A percentile compares a stretch with the other conserved stretches of the same genome.
phyloP scores from a whole-genome alignment of 2,797 vertebrate genomes.

The Gymnothorax reevesii region DNA sequence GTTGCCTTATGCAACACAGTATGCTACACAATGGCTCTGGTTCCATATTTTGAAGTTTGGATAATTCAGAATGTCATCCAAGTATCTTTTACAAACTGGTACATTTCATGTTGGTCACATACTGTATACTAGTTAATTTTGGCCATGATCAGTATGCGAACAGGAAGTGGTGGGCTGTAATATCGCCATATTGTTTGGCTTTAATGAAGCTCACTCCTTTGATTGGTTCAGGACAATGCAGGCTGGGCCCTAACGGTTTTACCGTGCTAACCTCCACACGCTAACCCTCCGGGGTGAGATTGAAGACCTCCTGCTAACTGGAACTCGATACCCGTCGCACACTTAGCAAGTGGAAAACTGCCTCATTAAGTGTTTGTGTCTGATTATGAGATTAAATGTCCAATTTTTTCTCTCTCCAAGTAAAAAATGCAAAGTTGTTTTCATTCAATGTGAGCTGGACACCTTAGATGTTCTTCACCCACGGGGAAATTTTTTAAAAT shows the following conservation, averaged over 20 bases:
- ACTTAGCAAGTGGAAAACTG: conserved; percentile 41
- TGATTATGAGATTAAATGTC: too few species aligned
- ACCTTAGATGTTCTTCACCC: too few species aligned
- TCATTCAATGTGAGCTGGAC: too few species aligned
- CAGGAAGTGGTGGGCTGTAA: too few species aligned
- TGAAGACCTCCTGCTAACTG: neutral
- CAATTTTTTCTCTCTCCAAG: too few species aligned
- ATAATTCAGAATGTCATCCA: neutral
- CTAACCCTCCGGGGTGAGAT: neutral
- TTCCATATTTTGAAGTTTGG: neutral
- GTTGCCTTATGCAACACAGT: neutral
- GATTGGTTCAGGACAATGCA: neutral
- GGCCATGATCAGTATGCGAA: too few species aligned
- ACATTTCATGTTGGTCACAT: neutral
- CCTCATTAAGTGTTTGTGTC: too few species aligned
- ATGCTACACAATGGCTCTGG: too few species aligned
- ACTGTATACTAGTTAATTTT: neutral
- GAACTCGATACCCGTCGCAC: conserved; percentile 37
- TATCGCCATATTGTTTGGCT: conserved; percentile 8
- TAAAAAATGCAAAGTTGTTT: too few species aligned
- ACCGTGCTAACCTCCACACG: neutral
- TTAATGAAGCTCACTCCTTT: neutral
- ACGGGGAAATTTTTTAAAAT: too few species aligned
- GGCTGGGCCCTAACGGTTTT: neutral
- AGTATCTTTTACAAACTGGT: neutral